Evolutionary conservation across 2,888 invertebrate genomes (phyloP).

Genomic region (Tetropium fuscum): DNA sequence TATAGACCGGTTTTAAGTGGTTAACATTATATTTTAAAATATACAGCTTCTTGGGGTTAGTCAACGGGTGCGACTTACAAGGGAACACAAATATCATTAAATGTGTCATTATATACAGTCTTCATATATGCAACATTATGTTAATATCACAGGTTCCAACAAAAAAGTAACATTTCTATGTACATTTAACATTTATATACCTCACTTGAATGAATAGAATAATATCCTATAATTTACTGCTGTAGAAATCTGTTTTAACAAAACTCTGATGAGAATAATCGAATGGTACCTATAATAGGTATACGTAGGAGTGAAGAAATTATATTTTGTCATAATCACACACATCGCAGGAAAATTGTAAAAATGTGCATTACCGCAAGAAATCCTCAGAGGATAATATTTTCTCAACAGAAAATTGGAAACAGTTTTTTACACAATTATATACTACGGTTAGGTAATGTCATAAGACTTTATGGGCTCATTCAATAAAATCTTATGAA

Average conservation of each 20-base stretch:
- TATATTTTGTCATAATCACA: neutral
- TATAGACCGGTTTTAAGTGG: too few relatives aligned
- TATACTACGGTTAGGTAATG: constrained; percentile 2
- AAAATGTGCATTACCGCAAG: neutral
- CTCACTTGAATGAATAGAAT: too few relatives aligned
- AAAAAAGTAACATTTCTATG: constrained; percentile 41
- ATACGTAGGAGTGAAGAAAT: neutral
- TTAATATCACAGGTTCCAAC: constrained; percentile 56
- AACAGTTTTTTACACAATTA: constrained; percentile 23
- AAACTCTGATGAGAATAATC: neutral
- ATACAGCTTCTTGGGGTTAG: too few relatives aligned
- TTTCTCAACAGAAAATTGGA: neutral
- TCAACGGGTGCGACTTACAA: neutral
- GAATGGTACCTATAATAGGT: too few relatives aligned
- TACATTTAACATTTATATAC: constrained; percentile 32
- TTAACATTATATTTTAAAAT: too few relatives aligned
- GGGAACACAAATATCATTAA: constrained; percentile 15
- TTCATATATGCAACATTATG: constrained; percentile 40
- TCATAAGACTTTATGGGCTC: constrained; percentile 59
- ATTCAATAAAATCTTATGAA: constrained; percentile 55
- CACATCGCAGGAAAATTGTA: neutral
- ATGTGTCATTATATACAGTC: constrained; percentile 31
- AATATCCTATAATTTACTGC: neutral
- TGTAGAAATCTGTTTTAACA: neutral
- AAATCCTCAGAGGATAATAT: neutral